Evolutionary conservation across 2,797 vertebrate genomes (phyloP).

Genomic region (Acrocephalus scirpaceus): DNA sequence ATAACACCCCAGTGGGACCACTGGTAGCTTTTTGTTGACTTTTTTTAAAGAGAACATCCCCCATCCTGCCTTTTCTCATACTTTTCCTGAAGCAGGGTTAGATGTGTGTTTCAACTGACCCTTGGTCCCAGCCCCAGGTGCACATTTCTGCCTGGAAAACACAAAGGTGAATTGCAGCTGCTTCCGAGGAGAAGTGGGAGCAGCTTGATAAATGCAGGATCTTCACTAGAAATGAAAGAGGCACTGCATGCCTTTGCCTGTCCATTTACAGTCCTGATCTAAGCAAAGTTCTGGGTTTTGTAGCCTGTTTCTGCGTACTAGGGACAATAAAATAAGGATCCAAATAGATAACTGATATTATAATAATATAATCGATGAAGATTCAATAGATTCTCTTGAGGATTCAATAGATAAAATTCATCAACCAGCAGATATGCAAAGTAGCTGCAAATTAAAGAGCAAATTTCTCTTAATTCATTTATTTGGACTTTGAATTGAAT

Average conservation of each 20-base stretch:
- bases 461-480: background rate
- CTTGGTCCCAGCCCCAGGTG: background rate
- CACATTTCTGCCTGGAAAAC: background rate
- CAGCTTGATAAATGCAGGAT: background rate
- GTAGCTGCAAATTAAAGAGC: background rate
- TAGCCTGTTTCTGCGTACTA: background rate
- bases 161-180: background rate
- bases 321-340: background rate
- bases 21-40: background rate
- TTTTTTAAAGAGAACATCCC: background rate
- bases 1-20: rapidly evolving
- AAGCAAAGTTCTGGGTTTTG: background rate
- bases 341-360: too few species aligned
- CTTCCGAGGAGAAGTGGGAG: background rate
- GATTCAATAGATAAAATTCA: background rate
- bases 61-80: background rate
- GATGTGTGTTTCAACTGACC: background rate
- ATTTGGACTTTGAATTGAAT: background rate
- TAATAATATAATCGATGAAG: too few species aligned
- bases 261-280: background rate
- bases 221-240: background rate
- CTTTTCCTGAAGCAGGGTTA: background rate
- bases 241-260: background rate
- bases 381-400: background rate
- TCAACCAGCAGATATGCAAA: background rate